Evolutionary conservation across 2,888 invertebrate genomes (phyloP).

Genomic region (Platypus cylindrus): DNA sequence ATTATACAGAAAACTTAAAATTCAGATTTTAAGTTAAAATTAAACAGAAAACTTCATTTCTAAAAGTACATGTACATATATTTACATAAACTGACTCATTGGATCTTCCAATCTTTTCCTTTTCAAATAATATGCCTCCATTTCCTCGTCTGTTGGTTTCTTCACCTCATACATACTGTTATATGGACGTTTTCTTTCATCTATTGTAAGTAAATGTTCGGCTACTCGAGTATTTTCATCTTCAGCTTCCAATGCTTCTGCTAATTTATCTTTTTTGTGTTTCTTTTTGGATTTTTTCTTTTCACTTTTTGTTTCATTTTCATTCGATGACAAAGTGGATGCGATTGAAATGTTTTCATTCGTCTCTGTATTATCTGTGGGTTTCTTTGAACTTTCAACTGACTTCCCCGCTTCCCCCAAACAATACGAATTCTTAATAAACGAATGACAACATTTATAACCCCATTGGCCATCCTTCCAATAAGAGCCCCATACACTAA

Average conservation of each 20-base stretch:
- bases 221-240: conserved; percentile 48
- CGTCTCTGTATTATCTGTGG: conserved; percentile 6
- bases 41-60: no score
- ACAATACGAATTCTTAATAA: conserved; percentile 80
- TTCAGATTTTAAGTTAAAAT: no score
- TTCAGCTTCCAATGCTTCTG: conserved; percentile 54
- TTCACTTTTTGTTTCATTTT: conserved; percentile 28
- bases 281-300: conserved; percentile 30
- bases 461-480: conserved; percentile 94
- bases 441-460: conserved; percentile 88
- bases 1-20: no score
- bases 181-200: conserved; percentile 86
- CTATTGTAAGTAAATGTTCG: conserved; percentile 52
- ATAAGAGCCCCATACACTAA: conserved; percentile 89
- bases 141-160: conserved; percentile 80
- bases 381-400: conserved; percentile 18
- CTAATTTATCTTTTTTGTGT: conserved; percentile 42
- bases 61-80: no score
- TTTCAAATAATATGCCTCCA: conserved; percentile 88
- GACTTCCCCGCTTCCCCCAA: conserved; percentile 66
- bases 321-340: conserved; percentile 19
- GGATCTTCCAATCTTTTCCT: conserved; percentile 79
- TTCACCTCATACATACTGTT: conserved; percentile 80
- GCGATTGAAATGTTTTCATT: not conserved
- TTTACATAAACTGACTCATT: conserved; percentile 55